Evolutionary conservation across 1,140 invertebrate genomes (phyloP).

Genomic region (Bombus balteatus): DNA sequence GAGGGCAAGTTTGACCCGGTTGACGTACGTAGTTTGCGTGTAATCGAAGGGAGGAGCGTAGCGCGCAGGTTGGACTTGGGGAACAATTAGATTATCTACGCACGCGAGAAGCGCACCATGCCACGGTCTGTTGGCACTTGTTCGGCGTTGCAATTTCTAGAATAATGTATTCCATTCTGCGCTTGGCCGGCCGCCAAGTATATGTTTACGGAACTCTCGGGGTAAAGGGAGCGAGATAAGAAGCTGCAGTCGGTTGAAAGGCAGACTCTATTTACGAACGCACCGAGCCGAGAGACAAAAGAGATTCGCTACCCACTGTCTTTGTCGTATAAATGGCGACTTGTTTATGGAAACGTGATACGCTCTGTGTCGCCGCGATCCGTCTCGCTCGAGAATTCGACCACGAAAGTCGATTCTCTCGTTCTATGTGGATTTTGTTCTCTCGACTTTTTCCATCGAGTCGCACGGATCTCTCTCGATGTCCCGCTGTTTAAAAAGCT

Average conservation of each 20-base stretch:
- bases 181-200: conserved; percentile 61
- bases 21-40: neutral
- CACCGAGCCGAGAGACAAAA: conserved; percentile 53
- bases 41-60: neutral
- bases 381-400: neutral
- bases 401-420: neutral
- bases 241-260: conserved; percentile 32
- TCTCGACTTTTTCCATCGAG: neutral
- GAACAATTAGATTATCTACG: neutral
- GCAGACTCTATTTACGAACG: conserved; percentile 54
- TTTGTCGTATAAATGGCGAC: conserved; percentile 42
- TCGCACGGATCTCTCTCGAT: neutral
- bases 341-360: conserved; percentile 59
- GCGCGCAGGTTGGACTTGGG: neutral
- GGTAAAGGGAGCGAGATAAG: conserved; percentile 38
- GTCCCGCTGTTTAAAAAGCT: neutral
- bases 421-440: neutral
- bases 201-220: conserved; percentile 71
- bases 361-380: neutral
- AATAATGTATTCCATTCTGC: conserved; percentile 55
- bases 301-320: conserved; percentile 19
- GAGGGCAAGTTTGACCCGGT: neutral
- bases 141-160: conserved; percentile 45
- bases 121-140: conserved; percentile 12
- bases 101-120: neutral